Conservation (phyloP, 2,797 vertebrate species). For the Tragelaphus eurycerus region DNA sequence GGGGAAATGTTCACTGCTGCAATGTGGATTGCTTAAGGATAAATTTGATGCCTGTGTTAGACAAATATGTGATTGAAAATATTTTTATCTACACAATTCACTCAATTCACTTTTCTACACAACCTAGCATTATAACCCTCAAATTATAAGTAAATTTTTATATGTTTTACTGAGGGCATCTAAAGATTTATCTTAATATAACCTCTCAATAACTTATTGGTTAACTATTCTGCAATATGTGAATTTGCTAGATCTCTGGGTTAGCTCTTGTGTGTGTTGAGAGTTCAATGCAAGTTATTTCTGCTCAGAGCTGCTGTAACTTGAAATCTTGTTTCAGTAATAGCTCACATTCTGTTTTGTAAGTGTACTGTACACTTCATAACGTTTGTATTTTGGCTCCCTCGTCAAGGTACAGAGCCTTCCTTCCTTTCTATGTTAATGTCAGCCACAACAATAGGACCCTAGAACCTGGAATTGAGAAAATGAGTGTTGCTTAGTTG, state of each 20-base stretch:
- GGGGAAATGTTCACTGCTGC: background rate
- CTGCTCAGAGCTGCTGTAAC: background rate
- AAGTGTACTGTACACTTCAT: background rate
- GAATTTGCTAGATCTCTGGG: background rate
- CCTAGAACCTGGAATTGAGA: background rate
- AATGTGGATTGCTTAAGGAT: background rate
- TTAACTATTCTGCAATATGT: background rate
- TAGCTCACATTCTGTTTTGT: background rate
- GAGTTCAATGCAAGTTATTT: background rate
- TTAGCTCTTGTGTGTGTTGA: background rate
- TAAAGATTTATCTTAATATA: background rate
- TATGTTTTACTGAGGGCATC: conserved; percentile 1
- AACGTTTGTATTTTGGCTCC: background rate
- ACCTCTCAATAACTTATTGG: background rate
- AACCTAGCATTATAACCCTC: background rate
- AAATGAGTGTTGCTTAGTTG: background rate
- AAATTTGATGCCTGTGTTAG: background rate
- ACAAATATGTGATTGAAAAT: background rate
- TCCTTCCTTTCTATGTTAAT: background rate
- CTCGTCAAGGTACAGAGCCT: background rate
- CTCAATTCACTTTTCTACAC: background rate
- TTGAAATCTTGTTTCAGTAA: conserved; percentile 3
- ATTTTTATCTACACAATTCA: conserved; percentile 1
- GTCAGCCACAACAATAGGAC: background rate
- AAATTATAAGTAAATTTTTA: background rate